Evolutionary conservation across 2,888 invertebrate species (phyloP).

Genomic region (Mesodorylaimus sp.): DNA sequence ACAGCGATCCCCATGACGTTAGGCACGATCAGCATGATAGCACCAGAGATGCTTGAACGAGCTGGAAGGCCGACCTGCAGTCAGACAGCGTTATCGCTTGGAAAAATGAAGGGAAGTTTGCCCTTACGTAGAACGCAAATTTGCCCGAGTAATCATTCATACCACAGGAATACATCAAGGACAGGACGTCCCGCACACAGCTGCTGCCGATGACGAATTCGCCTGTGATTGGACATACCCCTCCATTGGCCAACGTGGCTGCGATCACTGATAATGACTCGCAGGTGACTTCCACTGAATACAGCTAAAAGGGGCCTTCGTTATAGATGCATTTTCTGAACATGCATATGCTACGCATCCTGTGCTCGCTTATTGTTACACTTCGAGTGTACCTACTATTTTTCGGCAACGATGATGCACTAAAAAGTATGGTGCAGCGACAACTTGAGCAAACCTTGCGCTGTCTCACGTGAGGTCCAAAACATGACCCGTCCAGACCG

Average conservation of each 20-base stretch:
- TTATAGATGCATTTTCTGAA: no score
- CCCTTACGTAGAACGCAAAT: slow-evolving; percentile 70
- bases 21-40: slow-evolving; percentile 75
- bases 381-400: no score
- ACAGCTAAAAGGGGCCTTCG: slow-evolving; percentile 70
- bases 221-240: slow-evolving; percentile 82
- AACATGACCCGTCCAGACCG: no score
- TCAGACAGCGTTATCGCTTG: no score
- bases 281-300: slow-evolving; percentile 79
- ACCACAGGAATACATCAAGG: slow-evolving; percentile 91
- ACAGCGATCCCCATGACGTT: slow-evolving; percentile 88
- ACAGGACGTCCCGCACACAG: slow-evolving; percentile 77
- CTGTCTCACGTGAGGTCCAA: no score
- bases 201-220: slow-evolving; percentile 58
- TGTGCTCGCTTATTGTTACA: no score
- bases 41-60: slow-evolving; percentile 53
- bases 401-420: no score
- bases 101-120: no score
- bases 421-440: no score
- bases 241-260: slow-evolving; percentile 83
- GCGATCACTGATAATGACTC: slow-evolving; percentile 83
- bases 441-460: no score
- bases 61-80: slow-evolving; percentile 38
- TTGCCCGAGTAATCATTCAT: slow-evolving; percentile 84
- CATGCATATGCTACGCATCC: no score